These are phyloP conservation scores for Eumeta japonica DNA, from an alignment of 1,140 invertebrate genomes.

Conservation along the genomic window DNA sequence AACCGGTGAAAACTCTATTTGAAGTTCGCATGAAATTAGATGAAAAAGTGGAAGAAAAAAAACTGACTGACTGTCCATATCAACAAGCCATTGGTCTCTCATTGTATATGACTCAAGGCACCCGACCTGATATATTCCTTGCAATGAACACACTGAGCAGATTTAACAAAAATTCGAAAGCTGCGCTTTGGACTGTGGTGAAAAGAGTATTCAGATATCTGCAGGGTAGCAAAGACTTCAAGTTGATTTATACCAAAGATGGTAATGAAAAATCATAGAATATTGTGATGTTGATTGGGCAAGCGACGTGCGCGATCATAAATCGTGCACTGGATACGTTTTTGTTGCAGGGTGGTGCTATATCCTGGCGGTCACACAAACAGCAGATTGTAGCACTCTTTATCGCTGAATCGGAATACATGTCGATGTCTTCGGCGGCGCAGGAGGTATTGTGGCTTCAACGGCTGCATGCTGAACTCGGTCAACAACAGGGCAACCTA, in stretches of 20 bases:
- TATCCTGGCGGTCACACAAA: too few relatives aligned
- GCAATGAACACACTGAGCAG: slow-evolving; percentile 16
- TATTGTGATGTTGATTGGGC: too few relatives aligned
- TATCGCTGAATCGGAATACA: slow-evolving; percentile 14
- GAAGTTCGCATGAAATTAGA: slow-evolving; percentile 15
- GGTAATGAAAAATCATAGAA: slow-evolving; percentile 10
- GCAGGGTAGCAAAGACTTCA: slow-evolving; percentile 12
- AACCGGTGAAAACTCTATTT: slow-evolving; percentile 16
- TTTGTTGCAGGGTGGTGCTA: slow-evolving; percentile 14
- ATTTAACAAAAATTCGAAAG: slow-evolving; percentile 10
- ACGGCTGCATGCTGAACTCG: slow-evolving; percentile 8
- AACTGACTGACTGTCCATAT: slow-evolving; percentile 13
- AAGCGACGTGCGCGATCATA: too few relatives aligned
- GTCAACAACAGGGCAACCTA: neutral
- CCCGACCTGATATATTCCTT: too few relatives aligned
- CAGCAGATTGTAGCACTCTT: slow-evolving; percentile 14
- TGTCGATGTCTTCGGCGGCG: too few relatives aligned
- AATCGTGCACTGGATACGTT: too few relatives aligned
- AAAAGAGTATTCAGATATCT: slow-evolving; percentile 20
- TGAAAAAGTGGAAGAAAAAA: slow-evolving; percentile 4
- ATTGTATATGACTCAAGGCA: slow-evolving; percentile 18
- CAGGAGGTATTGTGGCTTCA: slow-evolving; percentile 16
- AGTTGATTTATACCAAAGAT: slow-evolving; percentile 12
- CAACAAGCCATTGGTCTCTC: slow-evolving; percentile 17
- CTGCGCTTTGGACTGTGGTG: slow-evolving; percentile 15